Conservation (phyloP, 1,140 invertebrate species). For the Portunus trituberculatus region DNA sequence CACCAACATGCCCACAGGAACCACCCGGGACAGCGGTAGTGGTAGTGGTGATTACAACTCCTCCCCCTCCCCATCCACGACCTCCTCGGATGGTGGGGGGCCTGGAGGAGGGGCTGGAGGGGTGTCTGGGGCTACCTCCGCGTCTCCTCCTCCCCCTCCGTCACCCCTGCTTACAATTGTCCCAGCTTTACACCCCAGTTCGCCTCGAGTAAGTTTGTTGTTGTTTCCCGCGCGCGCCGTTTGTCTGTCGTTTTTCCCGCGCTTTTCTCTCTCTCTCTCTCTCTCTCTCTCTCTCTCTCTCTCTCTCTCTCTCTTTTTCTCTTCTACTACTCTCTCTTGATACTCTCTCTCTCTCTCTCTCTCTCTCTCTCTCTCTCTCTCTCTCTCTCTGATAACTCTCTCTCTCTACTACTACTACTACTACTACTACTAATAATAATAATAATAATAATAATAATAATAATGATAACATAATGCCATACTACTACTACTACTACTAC, state of each 20-base stretch:
- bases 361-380: no score
- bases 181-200: neutral
- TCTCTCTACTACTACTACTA: no score
- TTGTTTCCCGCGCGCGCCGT: no score
- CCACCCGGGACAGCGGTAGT: neutral
- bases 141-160: neutral
- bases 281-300: neutral
- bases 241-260: no score
- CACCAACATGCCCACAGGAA: slow-evolving; percentile 4
- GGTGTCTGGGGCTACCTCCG: neutral
- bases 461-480: no score
- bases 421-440: no score
- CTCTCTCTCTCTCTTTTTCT: no score
- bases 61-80: neutral
- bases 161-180: slow-evolving; percentile 41
- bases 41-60: neutral
- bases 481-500: no score
- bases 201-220: slow-evolving; percentile 42
- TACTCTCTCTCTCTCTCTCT: no score
- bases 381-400: no score
- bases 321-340: no score
- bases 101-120: neutral
- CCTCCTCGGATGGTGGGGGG: slow-evolving; percentile 27
- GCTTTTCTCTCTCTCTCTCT: neutral
- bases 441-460: no score